These are phyloP conservation scores for Troides helena DNA, from an alignment of 2,888 invertebrate species.

Conservation along the genomic window DNA sequence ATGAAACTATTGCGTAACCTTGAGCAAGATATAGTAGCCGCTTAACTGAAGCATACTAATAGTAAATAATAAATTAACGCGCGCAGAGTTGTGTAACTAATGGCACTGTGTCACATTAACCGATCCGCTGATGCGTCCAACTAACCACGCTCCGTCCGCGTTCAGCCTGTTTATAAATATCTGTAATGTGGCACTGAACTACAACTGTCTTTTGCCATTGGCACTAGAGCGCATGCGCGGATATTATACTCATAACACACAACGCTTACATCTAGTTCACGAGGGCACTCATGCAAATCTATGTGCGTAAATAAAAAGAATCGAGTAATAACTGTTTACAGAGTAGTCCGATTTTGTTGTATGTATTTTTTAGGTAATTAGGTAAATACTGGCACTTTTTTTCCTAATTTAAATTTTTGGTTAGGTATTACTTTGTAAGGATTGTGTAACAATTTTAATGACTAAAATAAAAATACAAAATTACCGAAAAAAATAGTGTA, in stretches of 20 bases:
- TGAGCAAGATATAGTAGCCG: not conserved
- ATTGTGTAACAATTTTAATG: not conserved
- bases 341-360: no score
- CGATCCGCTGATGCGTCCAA: slow-evolving; percentile 11
- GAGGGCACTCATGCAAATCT: slow-evolving; percentile 5
- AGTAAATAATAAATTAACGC: slow-evolving; percentile 19
- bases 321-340: no score
- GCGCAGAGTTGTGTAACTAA: slow-evolving; percentile 21
- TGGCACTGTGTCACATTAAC: slow-evolving; percentile 5
- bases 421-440: not conserved
- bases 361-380: no score
- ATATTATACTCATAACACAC: slow-evolving; percentile 5
- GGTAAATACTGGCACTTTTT: not conserved
- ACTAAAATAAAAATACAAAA: not conserved
- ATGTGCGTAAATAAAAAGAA: not conserved
- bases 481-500: not conserved
- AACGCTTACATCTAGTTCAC: slow-evolving; percentile 1
- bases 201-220: slow-evolving; percentile 12
- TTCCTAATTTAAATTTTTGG: not conserved
- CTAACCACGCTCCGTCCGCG: slow-evolving; percentile 3
- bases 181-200: slow-evolving; percentile 19
- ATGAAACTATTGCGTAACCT: not conserved
- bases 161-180: slow-evolving; percentile 21
- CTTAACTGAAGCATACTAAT: slow-evolving; percentile 2
- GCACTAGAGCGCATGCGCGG: slow-evolving; percentile 7